These are phyloP conservation scores for Ladona fulva DNA, from an alignment of 1,140 invertebrate genomes.

Conservation along the genomic window DNA sequence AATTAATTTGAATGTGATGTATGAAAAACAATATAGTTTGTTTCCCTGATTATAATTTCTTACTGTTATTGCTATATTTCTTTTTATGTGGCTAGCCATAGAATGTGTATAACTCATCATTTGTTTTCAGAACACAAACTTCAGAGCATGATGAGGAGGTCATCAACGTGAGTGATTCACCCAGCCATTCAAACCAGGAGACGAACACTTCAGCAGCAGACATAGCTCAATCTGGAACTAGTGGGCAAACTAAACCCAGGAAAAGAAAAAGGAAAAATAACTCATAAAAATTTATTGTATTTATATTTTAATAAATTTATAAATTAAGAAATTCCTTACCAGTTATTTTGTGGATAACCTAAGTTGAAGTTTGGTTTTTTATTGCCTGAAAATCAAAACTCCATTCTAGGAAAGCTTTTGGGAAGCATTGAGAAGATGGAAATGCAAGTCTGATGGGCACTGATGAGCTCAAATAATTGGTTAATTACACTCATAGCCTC, in stretches of 20 bases:
- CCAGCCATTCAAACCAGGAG: conserved; percentile 19
- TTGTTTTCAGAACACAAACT: not conserved
- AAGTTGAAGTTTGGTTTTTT: too few relatives aligned
- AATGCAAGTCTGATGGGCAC: too few relatives aligned
- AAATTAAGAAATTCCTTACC: too few relatives aligned
- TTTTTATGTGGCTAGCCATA: not conserved
- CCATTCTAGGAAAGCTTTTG: too few relatives aligned
- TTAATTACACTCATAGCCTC: too few relatives aligned
- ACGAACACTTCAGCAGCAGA: not conserved
- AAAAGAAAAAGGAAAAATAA: not conserved
- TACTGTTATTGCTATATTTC: not conserved
- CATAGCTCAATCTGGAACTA: not conserved
- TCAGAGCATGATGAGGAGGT: conserved; percentile 34
- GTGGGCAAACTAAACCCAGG: not conserved
- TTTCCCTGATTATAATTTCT: not conserved
- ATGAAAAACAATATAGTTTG: not conserved
- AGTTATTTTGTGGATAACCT: too few relatives aligned
- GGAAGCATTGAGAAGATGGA: too few relatives aligned
- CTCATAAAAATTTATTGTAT: not conserved
- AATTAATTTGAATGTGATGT: not conserved
- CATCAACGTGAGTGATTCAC: conserved; percentile 32
- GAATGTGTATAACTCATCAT: not conserved
- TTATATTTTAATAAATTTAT: too few relatives aligned
- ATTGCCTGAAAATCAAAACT: too few relatives aligned
- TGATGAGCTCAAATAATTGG: too few relatives aligned